Base-by-base conservation (phyloP, 23 tunicate species). In the Phallusia fumigata region DNA sequence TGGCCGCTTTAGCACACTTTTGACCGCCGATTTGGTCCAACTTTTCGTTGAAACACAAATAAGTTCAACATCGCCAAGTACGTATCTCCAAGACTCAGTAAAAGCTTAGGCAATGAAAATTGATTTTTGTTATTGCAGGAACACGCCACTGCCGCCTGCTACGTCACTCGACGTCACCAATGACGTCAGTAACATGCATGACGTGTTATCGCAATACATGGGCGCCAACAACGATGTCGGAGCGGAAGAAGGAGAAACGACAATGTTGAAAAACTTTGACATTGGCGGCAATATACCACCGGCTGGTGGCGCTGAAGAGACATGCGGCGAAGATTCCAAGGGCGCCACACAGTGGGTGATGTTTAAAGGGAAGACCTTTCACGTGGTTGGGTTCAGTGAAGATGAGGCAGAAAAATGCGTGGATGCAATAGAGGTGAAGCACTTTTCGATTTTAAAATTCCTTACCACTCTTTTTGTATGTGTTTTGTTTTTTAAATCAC, bases 361-460 rank as follows among this genome's bases (percentile, higher is more conserved):
- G 44, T 84, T 87, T 53, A 45, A 47, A 26, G 86, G 76, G 2
- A 90, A 88, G 19, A 81, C 86, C 32, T 92, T 92, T 49, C 36
- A 53, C 36, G 24, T 92, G 33, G 52, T 84, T 32, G 97, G 97
- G 12, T 92, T 92, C 75, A 81, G 79, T 0, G 88, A 76, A 22
- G 88, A 87, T 12, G 97, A 87, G 13, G 0, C 18, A 0, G 76
- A 84, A 22, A 75, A 81, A 65, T 80, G 76, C 32, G 64, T 80
- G 45, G 86, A 85, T 15, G 77, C 80, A 35, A 92, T 92, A 0
- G 88, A 91, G 85, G 94, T 80, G 58, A 51, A 18, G 15, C 15
- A 13, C 28, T 58, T 58, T 58, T 58, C 11, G 26, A 22, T 58
- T 58, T 22, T 6, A 3, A 6, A 13, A 13, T 8, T 13, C 28